phyloP scores from a whole-genome alignment of 2,113 vertebrate genomes.

The Hyaena hyaena region DNA sequence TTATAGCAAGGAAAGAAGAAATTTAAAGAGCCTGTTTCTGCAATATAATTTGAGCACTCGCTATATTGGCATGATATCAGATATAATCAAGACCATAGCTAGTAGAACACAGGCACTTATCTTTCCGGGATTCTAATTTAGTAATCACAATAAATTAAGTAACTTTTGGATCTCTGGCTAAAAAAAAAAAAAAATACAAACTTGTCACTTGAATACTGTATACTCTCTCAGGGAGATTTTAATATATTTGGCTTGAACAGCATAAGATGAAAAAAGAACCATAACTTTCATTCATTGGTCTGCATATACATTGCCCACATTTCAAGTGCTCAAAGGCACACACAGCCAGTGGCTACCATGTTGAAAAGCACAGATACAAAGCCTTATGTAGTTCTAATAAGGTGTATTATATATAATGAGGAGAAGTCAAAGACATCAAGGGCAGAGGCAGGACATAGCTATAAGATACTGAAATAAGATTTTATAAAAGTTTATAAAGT shows the following conservation, averaged over 20 bases:
- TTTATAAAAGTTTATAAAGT: constrained; percentile 27
- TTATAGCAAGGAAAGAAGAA: not conserved
- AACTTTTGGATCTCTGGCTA: not conserved
- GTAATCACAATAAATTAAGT: not conserved
- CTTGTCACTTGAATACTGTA: not conserved
- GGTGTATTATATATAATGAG: not conserved
- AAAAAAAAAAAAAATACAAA: not conserved
- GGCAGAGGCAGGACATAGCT: not conserved
- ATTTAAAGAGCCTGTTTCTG: constrained; percentile 43
- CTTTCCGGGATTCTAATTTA: constrained; percentile 39
- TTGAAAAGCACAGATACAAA: not conserved
- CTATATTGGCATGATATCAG: not conserved
- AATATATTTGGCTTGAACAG: not conserved
- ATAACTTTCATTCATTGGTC: not conserved
- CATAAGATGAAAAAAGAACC: not conserved
- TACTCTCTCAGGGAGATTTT: not conserved
- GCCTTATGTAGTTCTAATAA: not conserved
- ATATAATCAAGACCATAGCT: not conserved
- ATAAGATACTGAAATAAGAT: not conserved
- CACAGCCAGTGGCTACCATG: not conserved
- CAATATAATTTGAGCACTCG: constrained; percentile 29
- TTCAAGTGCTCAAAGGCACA: not conserved
- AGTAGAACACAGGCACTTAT: not conserved
- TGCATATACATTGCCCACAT: not conserved
- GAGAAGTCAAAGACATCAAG: not conserved